A percentile compares a stretch with the other conserved stretches of the same genome.
These are phyloP conservation scores for Drosophila bipectinata DNA, from an alignment of 1,140 invertebrate species.

Conservation along the genomic window DNA sequence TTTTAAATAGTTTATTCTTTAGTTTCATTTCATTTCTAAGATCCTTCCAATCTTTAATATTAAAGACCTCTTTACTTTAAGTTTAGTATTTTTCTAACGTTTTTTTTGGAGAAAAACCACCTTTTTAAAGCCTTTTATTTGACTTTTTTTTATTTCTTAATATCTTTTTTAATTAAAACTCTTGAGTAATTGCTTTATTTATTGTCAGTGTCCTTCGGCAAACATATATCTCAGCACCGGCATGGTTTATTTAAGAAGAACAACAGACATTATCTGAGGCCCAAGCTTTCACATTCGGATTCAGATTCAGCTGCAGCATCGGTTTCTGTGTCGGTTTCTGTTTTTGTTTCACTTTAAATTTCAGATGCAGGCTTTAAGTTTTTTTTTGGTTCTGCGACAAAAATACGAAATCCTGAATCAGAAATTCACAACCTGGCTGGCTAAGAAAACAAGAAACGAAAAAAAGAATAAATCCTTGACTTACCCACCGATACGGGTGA, in stretches of 20 bases:
- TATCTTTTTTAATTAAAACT: not conserved
- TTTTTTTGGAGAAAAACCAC: no score
- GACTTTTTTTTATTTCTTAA: not conserved
- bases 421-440: conserved; percentile 27
- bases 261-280: conserved; percentile 49
- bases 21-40: no score
- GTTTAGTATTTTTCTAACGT: no score
- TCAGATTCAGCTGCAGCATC: conserved; percentile 1
- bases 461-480: conserved; percentile 12
- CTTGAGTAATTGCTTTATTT: conserved; percentile 6
- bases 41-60: no score
- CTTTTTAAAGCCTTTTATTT: no score
- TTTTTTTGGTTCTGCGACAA: not conserved
- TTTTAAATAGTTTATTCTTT: no score
- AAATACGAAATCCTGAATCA: not conserved
- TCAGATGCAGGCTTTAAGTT: not conserved
- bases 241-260: conserved; percentile 78
- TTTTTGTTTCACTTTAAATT: not conserved
- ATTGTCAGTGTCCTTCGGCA: conserved; percentile 12
- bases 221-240: conserved; percentile 37
- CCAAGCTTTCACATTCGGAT: conserved; percentile 3
- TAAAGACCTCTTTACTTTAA: no score
- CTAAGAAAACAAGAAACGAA: no score
- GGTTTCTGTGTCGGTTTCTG: conserved; percentile 20
- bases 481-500: conserved; percentile 49